Evolutionary conservation across 2,888 invertebrate species (phyloP), one percentile per base, ranked within the genome.

Genomic region (Eremobia ochroleuca): DNA sequence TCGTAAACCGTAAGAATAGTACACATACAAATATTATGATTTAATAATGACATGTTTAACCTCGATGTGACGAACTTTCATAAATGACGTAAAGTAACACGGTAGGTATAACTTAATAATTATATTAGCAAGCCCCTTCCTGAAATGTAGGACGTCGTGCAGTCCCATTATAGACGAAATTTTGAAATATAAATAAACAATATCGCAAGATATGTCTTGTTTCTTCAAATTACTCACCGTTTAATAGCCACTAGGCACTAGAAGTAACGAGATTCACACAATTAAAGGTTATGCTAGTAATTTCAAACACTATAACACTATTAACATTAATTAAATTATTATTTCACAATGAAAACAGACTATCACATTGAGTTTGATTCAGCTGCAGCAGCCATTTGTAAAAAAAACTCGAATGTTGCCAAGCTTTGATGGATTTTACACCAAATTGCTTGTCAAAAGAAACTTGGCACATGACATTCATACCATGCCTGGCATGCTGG

Each of bases 171-270:
- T 0, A 65, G n/a, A 46, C 28, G 75, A 78, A 81, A 77, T 79
- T 81, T 81, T 78, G 2, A 76, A 79, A 81, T 77, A 87, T 83
- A 89, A 89, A 87, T 88, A 87, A 88, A 88, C 86, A 89, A 86
- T 76, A 69, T 73, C 34, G 31, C 34, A 31, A 31, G 1, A 13
- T 62, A 64, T 61, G n/a, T 61, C 69, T 40, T 70, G 73, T 84
- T 82, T 83, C 58, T 70, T 40, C 6, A 37, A 80, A 55, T 65
- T 80, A 83, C 87, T 82, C 67, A 87, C 89, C 82, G 76, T 85
- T 70, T 43, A 64, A 69, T 68, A 72, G 76, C 79, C 71, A 74
- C 79, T 79, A 76, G 77, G 76, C 82, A 79, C 79, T 81, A 82
- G 70, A 62, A 82, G 64, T 74, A 75, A 83, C 67, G 73, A 81